Conservation (phyloP, 1,140 invertebrate species). For the Centruroides vittatus region DNA sequence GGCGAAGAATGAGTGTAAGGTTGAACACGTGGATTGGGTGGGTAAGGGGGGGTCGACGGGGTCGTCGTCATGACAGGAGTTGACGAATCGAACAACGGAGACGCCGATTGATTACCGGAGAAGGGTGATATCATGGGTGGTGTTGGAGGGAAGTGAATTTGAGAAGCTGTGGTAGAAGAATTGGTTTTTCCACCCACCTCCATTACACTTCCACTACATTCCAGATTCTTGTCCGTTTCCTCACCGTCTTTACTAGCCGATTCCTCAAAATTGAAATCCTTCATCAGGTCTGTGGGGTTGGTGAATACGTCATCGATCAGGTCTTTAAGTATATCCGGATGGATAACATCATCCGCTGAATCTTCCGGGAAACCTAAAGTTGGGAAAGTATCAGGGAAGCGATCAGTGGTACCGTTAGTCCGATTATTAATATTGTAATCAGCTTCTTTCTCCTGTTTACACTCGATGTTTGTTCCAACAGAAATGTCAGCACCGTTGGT, state of each 20-base stretch:
- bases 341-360: constrained; percentile 59
- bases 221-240: constrained; percentile 44
- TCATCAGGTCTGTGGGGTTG: constrained; percentile 49
- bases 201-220: too few relatives aligned
- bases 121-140: too few relatives aligned
- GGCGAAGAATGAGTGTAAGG: not conserved
- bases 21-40: not conserved
- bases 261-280: constrained; percentile 45
- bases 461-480: constrained; percentile 36
- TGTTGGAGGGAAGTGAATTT: too few relatives aligned
- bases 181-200: too few relatives aligned
- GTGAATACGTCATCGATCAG: constrained; percentile 60
- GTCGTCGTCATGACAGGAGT: constrained; percentile 20
- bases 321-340: constrained; percentile 70
- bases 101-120: too few relatives aligned
- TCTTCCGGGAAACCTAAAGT: constrained; percentile 60
- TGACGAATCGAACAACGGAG: constrained; percentile 1
- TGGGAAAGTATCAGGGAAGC: constrained; percentile 43
- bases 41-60: constrained; percentile 14
- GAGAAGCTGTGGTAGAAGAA: too few relatives aligned
- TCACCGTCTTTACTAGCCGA: constrained; percentile 24
- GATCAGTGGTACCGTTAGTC: not conserved
- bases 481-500: not conserved
- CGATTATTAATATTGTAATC: not conserved
- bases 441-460: constrained; percentile 52